Base-by-base conservation (phyloP, 2,888 invertebrate genomes). In the Rhodophaea formosa region DNA sequence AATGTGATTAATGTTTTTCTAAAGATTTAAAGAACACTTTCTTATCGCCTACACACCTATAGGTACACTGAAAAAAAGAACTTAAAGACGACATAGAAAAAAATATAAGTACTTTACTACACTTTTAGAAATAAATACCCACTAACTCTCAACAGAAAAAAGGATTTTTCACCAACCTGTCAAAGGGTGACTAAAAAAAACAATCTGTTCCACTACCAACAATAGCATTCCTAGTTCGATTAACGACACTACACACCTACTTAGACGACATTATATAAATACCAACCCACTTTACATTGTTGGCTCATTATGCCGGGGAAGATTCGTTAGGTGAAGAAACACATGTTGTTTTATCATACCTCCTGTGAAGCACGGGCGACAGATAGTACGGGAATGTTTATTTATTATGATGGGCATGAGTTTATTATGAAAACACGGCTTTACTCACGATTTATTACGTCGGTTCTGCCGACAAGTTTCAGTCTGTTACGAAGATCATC, bases 251-350 rank as follows among this genome's bases (percentile, higher is more conserved):
- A 68, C 87, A 89, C 89, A 88, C 88, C 86, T 86, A 88, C 88
- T 88, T 87, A 87, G 88, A 82, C 89, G 90, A 90, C 89, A 90
- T 91, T 89, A 90, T 91, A 89, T 91, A 91, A 91, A 91, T 89
- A 91, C 75, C 77, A 79, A 67, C 78, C 87, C 87, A 88, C 88
- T 89, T 85, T 88, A 88, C 87, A 88, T 88, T 90, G 89, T 88
- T 77, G 83, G 80, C 87, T 91, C 88, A 91, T 89, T 91, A 90
- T 90, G 80, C 86, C 66, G 74, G 73, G 76, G 86, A 83, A 88
- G 91, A 90, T 89, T 90, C 89, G 90, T 89, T 89, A 91, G 90
- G 91, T 90, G 91, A 91, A 89, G 90, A 90, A 91, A 91, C 91
- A 91, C 79, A 86, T 91, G 91, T 91, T 89, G 90, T 89, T 88